These are phyloP conservation scores for Dromaius novaehollandiae DNA, from an alignment of 2,113 vertebrate species.

Conservation along the genomic window DNA sequence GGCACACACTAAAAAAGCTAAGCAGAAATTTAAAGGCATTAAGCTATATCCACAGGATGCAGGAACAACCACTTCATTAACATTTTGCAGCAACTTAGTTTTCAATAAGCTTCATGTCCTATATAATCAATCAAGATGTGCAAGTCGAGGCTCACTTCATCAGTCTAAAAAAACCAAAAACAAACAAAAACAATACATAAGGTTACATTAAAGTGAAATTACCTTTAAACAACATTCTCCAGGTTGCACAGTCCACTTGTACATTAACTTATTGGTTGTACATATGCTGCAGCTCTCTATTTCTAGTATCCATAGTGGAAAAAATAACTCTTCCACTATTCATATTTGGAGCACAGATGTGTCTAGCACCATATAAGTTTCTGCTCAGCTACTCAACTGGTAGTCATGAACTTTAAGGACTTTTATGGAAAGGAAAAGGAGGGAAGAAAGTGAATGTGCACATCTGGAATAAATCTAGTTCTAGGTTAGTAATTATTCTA, in stretches of 20 bases:
- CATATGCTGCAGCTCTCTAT: not conserved
- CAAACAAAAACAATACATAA: not conserved
- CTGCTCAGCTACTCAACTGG: not conserved
- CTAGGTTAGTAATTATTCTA: not conserved
- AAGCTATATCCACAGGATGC: conserved; percentile 13
- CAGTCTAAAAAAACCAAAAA: not conserved
- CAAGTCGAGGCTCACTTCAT: not conserved
- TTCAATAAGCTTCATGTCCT: conserved; percentile 16
- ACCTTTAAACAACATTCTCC: not conserved
- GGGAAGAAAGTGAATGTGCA: not conserved
- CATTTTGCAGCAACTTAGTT: conserved; percentile 1
- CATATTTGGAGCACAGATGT: not conserved
- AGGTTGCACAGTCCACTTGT: not conserved
- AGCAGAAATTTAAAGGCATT: conserved; percentile 12
- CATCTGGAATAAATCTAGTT: not conserved
- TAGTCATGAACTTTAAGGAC: not conserved
- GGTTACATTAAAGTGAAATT: not conserved
- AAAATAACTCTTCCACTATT: not conserved
- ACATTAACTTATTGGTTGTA: not conserved
- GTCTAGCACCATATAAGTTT: not conserved
- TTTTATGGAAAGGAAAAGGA: not conserved
- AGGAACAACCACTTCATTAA: conserved; percentile 24
- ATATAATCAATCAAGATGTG: conserved; percentile 3
- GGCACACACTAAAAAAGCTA: not conserved
- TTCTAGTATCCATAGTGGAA: not conserved